Base-by-base conservation (phyloP, 2,797 vertebrate genomes). In the Ceryle rudis region DNA sequence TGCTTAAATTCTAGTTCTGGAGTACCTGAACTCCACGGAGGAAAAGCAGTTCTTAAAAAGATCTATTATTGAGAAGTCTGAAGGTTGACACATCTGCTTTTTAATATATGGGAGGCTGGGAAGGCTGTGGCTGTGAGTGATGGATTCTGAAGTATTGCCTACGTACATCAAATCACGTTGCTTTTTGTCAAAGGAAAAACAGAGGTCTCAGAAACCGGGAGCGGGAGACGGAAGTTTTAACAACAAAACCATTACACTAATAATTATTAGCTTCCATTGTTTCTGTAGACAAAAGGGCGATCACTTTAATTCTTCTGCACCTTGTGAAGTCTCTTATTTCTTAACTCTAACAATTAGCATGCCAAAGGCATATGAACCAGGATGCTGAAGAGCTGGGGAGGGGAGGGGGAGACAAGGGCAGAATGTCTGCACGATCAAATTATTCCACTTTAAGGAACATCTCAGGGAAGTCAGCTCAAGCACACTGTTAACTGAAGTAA, bases 221-320 rank as follows among this genome's bases (percentile, higher is more conserved):
- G 62, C 1, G 0, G 29, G 33, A 95, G 46, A 70, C 57, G 55
- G 41, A 82, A 91, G 79, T 95, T 95, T 77, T 67, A 82, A 71
- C 81, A 96, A 92, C 82, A 95, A 75, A 90, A 92, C 85, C 61
- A 15, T 71, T 83, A 80, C 55, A 35, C 54, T 23, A 70, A 62
- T 90, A 93, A 90, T 94, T 92, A 92, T 89, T 86, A 92, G 57
- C 57, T 81, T 51, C 70, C 70, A 81, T 94, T 92, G 64, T 73
- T 95, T 86, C 74, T 73, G 37, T 71, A 97, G 90, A 96, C 81
- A 95, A 93, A 94, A 96, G 69, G 66, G 83, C 64, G 95, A 94
- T 93, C 90, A 91, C 83, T 88, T 88, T 73, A 96, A 90, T 90
- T 93, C 66, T 81, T 73, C 61, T 69, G 37, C 80, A 74, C 57